Percentiles rank a stretch among this genome's conserved stretches.
These are phyloP conservation scores for Eumaeus atala DNA, from an alignment of 1,140 invertebrate species.

Conservation along the genomic window DNA sequence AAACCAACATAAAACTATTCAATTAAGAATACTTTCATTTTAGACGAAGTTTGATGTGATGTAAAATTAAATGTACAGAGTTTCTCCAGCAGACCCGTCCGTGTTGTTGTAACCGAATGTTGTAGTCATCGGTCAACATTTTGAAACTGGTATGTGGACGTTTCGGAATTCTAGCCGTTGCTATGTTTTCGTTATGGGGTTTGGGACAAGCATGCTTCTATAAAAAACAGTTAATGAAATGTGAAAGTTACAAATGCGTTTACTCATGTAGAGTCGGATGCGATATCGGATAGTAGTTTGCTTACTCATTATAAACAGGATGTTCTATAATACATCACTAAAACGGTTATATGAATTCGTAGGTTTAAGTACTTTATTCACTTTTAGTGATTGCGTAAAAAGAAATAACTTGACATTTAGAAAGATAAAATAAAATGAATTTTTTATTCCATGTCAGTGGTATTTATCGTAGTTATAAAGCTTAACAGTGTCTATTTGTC, in stretches of 20 bases:
- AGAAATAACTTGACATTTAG: no score
- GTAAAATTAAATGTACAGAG: conserved; percentile 27
- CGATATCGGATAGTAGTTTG: no score
- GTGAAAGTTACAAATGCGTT: conserved; percentile 2
- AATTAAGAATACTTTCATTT: conserved; percentile 9
- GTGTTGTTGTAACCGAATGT: conserved; percentile 9
- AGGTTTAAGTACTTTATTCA: no score
- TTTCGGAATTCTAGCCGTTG: not conserved
- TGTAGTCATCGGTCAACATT: conserved; percentile 26
- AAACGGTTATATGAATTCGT: no score
- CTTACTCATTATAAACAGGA: no score
- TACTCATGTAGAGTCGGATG: not conserved
- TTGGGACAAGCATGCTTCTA: not conserved
- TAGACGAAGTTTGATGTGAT: conserved; percentile 20
- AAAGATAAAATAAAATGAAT: no score
- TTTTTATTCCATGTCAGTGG: no score
- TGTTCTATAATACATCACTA: no score
- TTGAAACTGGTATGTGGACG: conserved; percentile 3
- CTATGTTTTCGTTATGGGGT: not conserved
- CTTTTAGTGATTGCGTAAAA: no score
- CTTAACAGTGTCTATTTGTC: no score
- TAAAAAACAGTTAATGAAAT: not conserved
- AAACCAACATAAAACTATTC: conserved; percentile 1
- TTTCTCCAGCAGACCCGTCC: conserved; percentile 27
- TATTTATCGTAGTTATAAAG: no score